phyloP scores from a whole-genome alignment of 1,140 invertebrate species.

The Paracyclopina nana region DNA sequence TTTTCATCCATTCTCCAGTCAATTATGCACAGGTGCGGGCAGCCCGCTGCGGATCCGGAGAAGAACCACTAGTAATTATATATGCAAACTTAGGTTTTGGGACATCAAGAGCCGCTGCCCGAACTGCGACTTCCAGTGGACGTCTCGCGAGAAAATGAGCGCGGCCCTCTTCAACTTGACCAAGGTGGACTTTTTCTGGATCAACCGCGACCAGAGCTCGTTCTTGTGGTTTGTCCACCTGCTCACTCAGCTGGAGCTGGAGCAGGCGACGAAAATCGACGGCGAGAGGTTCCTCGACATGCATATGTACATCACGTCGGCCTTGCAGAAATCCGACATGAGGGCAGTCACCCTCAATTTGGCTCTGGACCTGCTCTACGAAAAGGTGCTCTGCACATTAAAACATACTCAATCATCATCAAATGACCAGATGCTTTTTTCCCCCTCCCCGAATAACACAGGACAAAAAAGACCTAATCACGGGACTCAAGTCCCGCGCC shows the following conservation, averaged over 20 bases:
- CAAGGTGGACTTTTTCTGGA: neutral
- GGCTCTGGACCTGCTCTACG: slow-evolving; percentile 66
- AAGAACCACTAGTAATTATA: slow-evolving; percentile 49
- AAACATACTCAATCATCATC: no score
- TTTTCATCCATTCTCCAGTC: slow-evolving; percentile 35
- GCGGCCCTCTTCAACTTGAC: neutral
- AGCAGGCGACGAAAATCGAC: slow-evolving; percentile 16
- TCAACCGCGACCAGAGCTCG: neutral
- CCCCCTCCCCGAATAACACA: no score
- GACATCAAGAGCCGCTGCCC: neutral
- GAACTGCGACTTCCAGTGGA: neutral
- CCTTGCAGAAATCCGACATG: slow-evolving; percentile 70
- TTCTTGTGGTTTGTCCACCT: neutral
- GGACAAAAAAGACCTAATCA: slow-evolving; percentile 49
- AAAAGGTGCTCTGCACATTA: no score
- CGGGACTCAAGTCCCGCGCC: slow-evolving; percentile 70
- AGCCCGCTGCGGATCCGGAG: slow-evolving; percentile 53
- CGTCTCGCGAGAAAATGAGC: neutral
- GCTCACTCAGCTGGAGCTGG: neutral
- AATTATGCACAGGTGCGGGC: slow-evolving; percentile 48
- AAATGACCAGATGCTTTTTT: no score
- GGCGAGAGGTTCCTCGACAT: slow-evolving; percentile 55
- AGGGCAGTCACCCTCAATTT: slow-evolving; percentile 74
- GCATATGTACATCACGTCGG: slow-evolving; percentile 92
- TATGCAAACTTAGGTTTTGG: neutral